Evolutionary conservation across 1,140 invertebrate genomes (phyloP).

Genomic region (Andrena cerasifolii): DNA sequence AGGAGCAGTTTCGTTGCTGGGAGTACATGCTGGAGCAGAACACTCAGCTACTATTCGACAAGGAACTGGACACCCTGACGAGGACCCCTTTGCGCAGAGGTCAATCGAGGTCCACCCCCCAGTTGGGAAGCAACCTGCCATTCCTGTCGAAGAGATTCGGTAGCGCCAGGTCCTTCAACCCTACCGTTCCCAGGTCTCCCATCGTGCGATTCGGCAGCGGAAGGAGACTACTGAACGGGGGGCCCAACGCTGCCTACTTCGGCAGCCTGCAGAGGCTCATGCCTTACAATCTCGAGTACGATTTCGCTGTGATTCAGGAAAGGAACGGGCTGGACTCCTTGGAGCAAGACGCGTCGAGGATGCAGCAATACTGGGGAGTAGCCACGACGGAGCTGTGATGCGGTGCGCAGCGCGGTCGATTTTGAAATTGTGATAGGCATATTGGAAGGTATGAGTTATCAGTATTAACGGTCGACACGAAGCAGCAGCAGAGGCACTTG

Average conservation of each 20-base stretch:
- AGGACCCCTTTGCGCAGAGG: constrained; percentile 81
- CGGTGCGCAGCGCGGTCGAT: neutral
- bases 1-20: constrained; percentile 95
- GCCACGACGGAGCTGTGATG: constrained; percentile 90
- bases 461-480: neutral
- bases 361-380: constrained; percentile 94
- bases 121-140: constrained; percentile 77
- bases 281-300: constrained; percentile 93
- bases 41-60: constrained; percentile 93
- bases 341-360: constrained; percentile 88
- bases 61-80: constrained; percentile 92
- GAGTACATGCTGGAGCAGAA: constrained; percentile 96
- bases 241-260: constrained; percentile 92
- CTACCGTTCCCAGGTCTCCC: constrained; percentile 76
- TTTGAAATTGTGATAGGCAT: neutral
- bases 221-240: constrained; percentile 85
- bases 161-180: constrained; percentile 89
- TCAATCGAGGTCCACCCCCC: constrained; percentile 80
- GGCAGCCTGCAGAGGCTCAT: constrained; percentile 91
- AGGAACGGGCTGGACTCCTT: constrained; percentile 87
- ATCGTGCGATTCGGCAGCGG: constrained; percentile 79
- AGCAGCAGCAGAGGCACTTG: no score
- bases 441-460: neutral
- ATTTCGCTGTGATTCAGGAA: constrained; percentile 91
- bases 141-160: constrained; percentile 90